phyloP scores from a whole-genome alignment of 2,113 vertebrate genomes.

The Nerophis ophidion region DNA sequence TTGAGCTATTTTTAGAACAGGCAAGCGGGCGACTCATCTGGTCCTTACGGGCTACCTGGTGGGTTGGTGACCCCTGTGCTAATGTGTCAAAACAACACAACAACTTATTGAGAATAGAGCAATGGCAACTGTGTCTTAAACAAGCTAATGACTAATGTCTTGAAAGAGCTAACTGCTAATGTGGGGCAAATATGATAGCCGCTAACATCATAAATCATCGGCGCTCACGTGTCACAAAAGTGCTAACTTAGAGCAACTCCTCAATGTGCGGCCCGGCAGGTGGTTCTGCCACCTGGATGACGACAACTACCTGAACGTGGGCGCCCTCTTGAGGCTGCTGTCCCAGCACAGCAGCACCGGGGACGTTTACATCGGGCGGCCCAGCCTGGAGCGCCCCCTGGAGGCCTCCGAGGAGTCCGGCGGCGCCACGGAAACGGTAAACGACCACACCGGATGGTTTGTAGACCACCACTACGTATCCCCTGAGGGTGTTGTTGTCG shows the following conservation, averaged over 20 bases:
- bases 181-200: too few species aligned
- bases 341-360: conserved; percentile 77
- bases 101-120: too few species aligned
- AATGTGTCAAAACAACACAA: too few species aligned
- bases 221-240: background rate
- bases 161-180: background rate
- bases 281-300: conserved; percentile 95
- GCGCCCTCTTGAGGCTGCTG: conserved; percentile 76
- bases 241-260: background rate
- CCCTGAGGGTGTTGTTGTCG: background rate
- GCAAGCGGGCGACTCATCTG: too few species aligned
- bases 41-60: too few species aligned
- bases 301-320: conserved; percentile 86
- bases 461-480: too few species aligned
- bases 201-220: too few species aligned
- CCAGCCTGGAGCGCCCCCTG: conserved; percentile 86
- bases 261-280: conserved; percentile 48
- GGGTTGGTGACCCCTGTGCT: too few species aligned
- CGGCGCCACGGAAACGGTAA: conserved; percentile 75
- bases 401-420: conserved; percentile 78
- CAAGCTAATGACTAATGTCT: background rate
- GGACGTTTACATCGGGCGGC: conserved; percentile 87
- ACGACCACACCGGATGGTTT: conserved; percentile 6
- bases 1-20: too few species aligned
- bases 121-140: too few species aligned